Evolutionary conservation across 2,113 vertebrate genomes (phyloP).

Genomic region (Himantopus leucocephalus): DNA sequence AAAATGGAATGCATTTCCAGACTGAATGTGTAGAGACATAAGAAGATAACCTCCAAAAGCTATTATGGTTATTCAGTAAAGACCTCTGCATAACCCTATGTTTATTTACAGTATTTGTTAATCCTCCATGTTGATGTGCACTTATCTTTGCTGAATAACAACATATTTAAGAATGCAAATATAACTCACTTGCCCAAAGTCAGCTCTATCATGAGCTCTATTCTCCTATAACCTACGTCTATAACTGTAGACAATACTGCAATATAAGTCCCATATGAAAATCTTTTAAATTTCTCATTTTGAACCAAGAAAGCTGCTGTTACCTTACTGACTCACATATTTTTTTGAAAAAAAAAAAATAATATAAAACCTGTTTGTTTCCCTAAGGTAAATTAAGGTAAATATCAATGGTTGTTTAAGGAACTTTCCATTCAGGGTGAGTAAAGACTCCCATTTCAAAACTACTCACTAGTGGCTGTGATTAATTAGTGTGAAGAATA

Average conservation of each 20-base stretch:
- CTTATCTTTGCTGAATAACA: neutral
- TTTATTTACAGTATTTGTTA: neutral
- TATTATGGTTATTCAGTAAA: neutral
- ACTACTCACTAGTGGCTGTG: conserved; percentile 30
- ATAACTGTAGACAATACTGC: neutral
- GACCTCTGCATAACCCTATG: neutral
- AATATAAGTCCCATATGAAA: neutral
- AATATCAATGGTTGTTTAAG: neutral
- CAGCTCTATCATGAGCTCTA: neutral
- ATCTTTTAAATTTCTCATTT: neutral
- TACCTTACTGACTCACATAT: neutral
- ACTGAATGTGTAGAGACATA: neutral
- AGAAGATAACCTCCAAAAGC: neutral
- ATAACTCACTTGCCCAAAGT: neutral
- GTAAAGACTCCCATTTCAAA: conserved; percentile 35
- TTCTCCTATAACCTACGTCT: neutral
- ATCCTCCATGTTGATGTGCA: neutral
- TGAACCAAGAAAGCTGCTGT: neutral
- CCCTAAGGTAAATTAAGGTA: neutral
- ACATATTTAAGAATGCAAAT: neutral
- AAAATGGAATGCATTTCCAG: neutral
- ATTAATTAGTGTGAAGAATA: conserved; percentile 69
- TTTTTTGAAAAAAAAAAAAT: neutral
- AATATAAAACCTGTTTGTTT: neutral
- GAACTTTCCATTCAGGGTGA: neutral